Evolutionary conservation across 1,140 invertebrate genomes (phyloP), one percentile per base, ranked within the genome.

Genomic region (Orius insidiosus): DNA sequence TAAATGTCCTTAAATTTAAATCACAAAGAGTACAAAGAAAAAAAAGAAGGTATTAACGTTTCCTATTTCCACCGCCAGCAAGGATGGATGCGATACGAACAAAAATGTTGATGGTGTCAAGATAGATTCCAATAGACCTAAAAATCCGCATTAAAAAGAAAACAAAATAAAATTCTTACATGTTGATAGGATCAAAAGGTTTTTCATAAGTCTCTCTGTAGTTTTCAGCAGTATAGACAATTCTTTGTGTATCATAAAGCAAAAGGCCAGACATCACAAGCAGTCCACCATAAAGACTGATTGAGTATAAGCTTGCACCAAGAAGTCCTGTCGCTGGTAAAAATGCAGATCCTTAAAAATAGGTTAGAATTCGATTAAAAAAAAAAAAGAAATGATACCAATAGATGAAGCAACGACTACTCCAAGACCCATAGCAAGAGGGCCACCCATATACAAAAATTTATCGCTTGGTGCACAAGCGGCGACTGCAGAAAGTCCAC

Each of bases 51-150:
- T n/a, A n/a, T 24, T 24, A 24, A 24, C 47, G 36, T 42, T 48
- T 49, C 19, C 38, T 70, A 16, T 68, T 67, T 47, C 80, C 81
- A 24, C 80, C 76, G 52, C 79, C 77, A 14, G 80, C 74, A 50
- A 98, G 59, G 49, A 98, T 92, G 54, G 78, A 79, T 1, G 81
- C 85, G 58, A 98, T 83, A 53, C 94, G 69, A 54, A 97, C 80
- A 62, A 98, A 98, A 55, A 98, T 98, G 62, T 99, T 98, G n/a
- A 98, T 58, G 1, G 86, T 82, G 59, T 98, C 92, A 72, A 96
- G 63, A 60, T 96, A 97, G 52, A 98, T 88, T 2, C 82, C 79
- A 56, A 96, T 78, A 1, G 84, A 85, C 31, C 88, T 94, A 67
- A 45, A 80, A 76, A 55, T n/a, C n/a, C n/a, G n/a, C n/a, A n/a